phyloP scores from a whole-genome alignment of 1,140 invertebrate genomes.

The Leucophenga varia region DNA sequence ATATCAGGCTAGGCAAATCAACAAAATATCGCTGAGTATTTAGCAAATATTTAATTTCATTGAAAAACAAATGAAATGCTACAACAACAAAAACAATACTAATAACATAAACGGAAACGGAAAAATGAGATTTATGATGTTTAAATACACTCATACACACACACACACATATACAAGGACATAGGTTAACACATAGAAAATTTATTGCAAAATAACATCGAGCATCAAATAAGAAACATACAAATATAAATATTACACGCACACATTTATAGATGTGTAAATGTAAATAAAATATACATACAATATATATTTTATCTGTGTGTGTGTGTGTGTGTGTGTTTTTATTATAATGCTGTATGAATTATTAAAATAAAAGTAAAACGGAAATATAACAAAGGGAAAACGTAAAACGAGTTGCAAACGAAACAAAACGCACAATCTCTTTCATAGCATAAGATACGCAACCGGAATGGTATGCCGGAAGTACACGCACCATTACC shows the following conservation, averaged over 20 bases:
- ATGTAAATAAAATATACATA: too few relatives aligned
- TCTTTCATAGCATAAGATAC: constrained; percentile 36
- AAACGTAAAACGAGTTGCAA: constrained; percentile 41
- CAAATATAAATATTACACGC: neutral
- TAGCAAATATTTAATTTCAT: constrained; percentile 23
- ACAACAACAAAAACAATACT: neutral
- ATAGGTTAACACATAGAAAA: neutral
- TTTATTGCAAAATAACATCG: constrained; percentile 1
- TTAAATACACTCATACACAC: neutral
- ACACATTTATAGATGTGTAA: constrained; percentile 6
- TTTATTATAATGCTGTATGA: constrained; percentile 47
- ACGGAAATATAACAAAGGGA: constrained; percentile 53
- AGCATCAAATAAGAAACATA: neutral
- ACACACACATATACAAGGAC: neutral
- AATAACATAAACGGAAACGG: constrained; percentile 36
- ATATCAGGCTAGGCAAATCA: too few relatives aligned
- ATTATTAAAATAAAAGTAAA: constrained; percentile 55
- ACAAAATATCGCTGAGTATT: too few relatives aligned
- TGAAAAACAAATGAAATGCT: constrained; percentile 2
- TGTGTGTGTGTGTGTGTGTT: constrained; percentile 6
- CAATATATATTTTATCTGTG: too few relatives aligned
- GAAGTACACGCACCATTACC: constrained; percentile 43
- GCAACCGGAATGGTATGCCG: too few relatives aligned
- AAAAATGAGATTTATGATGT: constrained; percentile 53
- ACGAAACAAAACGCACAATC: constrained; percentile 22